Evolutionary conservation across 2,888 invertebrate species (phyloP).

Genomic region (Oligia fasciuncula): DNA sequence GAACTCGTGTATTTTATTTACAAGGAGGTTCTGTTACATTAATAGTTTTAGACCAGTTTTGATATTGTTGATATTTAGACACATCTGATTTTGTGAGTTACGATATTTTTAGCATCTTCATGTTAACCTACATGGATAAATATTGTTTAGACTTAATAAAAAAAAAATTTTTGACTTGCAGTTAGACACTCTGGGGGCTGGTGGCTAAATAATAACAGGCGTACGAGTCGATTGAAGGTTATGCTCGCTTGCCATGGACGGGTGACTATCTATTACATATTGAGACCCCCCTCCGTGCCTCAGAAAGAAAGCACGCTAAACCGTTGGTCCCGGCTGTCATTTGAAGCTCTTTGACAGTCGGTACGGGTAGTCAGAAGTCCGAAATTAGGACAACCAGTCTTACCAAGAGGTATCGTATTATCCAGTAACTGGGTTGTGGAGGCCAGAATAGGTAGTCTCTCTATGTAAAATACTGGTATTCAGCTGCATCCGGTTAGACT

Average conservation of each 20-base stretch:
- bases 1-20: conserved; percentile 24
- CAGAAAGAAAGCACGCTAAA: not conserved
- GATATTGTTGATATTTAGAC: not conserved
- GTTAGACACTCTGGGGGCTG: not conserved
- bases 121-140: not conserved
- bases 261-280: not conserved
- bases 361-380: not conserved
- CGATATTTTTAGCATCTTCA: not conserved
- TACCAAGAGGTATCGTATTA: not conserved
- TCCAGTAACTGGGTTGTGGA: too few relatives aligned
- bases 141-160: not conserved
- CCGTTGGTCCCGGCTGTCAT: not conserved
- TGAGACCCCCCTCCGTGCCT: not conserved
- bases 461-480: too few relatives aligned
- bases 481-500: too few relatives aligned
- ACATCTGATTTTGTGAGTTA: not conserved
- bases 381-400: not conserved
- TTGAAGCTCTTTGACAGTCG: not conserved
- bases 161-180: not conserved
- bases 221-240: not conserved
- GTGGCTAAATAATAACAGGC: too few relatives aligned
- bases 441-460: too few relatives aligned
- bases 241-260: not conserved
- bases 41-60: conserved; percentile 1
- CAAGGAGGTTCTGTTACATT: not conserved